These are phyloP conservation scores for Aphidius ervi DNA, from an alignment of 1,140 invertebrate species.

Conservation along the genomic window DNA sequence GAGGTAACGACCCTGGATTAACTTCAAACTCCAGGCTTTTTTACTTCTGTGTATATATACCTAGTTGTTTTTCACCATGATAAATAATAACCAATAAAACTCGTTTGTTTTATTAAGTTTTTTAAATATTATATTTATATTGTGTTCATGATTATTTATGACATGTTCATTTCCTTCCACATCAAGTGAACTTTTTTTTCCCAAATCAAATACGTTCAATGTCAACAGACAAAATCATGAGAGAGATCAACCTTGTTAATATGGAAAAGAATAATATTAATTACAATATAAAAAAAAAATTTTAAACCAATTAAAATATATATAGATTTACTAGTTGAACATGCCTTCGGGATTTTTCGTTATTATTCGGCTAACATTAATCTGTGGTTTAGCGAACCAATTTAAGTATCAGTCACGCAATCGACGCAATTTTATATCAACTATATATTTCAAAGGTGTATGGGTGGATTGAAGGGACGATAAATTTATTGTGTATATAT, in stretches of 20 bases:
- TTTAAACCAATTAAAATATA: slow-evolving; percentile 1
- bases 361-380: slow-evolving; percentile 40
- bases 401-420: slow-evolving; percentile 53
- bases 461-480: slow-evolving; percentile 47
- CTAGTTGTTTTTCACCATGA: background rate
- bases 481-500: background rate
- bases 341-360: slow-evolving; percentile 1
- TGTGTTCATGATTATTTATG: too few relatives aligned
- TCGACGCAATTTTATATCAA: slow-evolving; percentile 55
- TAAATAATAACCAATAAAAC: slow-evolving; percentile 1
- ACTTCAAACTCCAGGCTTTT: slow-evolving; percentile 10
- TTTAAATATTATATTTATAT: background rate
- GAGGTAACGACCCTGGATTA: slow-evolving; percentile 29
- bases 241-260: too few relatives aligned
- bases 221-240: too few relatives aligned
- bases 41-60: slow-evolving; percentile 4
- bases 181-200: too few relatives aligned
- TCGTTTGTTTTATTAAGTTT: background rate
- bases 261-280: background rate
- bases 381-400: slow-evolving; percentile 55
- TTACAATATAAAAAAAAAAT: background rate
- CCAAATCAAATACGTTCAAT: too few relatives aligned
- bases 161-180: too few relatives aligned
- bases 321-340: background rate
- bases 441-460: slow-evolving; percentile 49